Evolutionary conservation across 2,797 vertebrate genomes (phyloP).

Genomic region (Spheniscus humboldti): DNA sequence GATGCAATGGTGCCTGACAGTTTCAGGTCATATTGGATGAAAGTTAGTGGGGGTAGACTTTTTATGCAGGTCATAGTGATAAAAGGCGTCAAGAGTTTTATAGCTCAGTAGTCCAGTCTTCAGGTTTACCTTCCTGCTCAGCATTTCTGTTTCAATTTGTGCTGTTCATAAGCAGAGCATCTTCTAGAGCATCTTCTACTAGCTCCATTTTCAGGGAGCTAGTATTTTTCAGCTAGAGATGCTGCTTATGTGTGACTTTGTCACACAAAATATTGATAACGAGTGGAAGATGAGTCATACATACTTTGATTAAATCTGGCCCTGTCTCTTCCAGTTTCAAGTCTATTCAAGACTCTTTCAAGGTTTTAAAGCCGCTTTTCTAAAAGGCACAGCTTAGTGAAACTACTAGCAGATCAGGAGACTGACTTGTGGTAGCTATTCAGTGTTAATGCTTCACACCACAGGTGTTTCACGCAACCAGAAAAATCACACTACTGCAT

Average conservation of each 20-base stretch:
- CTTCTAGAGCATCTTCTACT: background rate
- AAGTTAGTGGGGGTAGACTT: background rate
- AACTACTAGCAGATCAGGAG: background rate
- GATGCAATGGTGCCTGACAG: background rate
- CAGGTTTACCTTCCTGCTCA: background rate
- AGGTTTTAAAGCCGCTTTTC: background rate
- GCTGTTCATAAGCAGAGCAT: background rate
- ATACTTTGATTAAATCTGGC: background rate
- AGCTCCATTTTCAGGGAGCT: background rate
- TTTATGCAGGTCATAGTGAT: background rate
- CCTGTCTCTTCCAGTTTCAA: background rate
- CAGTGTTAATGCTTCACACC: background rate
- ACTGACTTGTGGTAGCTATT: background rate
- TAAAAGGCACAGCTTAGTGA: background rate
- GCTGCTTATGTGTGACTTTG: background rate
- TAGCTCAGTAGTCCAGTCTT: background rate
- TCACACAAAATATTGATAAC: background rate
- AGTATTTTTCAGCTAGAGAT: background rate
- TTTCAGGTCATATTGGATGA: background rate
- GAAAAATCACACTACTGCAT: background rate
- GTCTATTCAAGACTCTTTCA: background rate
- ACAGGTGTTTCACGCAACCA: background rate
- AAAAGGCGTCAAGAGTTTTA: background rate
- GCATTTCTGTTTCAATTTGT: background rate
- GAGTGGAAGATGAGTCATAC: background rate